Conservation (phyloP, 2,888 invertebrate genomes). For the Drosophila mimetica region DNA sequence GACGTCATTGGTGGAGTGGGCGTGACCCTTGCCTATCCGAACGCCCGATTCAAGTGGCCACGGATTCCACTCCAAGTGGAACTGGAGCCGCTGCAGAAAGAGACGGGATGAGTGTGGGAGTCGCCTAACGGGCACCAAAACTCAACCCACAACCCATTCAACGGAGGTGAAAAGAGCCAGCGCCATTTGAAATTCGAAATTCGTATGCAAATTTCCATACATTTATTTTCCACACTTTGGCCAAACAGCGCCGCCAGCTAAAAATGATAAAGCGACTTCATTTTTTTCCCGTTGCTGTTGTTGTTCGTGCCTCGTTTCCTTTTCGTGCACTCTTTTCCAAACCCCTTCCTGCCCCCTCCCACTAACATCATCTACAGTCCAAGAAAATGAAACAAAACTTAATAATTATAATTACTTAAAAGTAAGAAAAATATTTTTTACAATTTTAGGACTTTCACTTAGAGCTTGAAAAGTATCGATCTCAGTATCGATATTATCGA, state of each 20-base stretch:
- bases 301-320: slow-evolving; percentile 60
- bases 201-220: slow-evolving; percentile 79
- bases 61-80: slow-evolving; percentile 13
- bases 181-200: slow-evolving; percentile 74
- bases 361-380: not conserved
- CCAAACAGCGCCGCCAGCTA: slow-evolving; percentile 75
- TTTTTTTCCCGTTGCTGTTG: slow-evolving; percentile 56
- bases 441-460: too few relatives aligned
- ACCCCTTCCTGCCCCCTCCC: not conserved
- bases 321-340: slow-evolving; percentile 56
- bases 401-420: too few relatives aligned
- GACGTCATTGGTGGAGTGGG: slow-evolving; percentile 15
- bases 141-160: slow-evolving; percentile 11
- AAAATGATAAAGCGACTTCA: slow-evolving; percentile 79
- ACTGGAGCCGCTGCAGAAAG: slow-evolving; percentile 17
- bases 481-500: too few relatives aligned
- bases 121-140: slow-evolving; percentile 34
- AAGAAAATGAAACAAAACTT: not conserved
- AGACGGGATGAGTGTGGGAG: slow-evolving; percentile 34
- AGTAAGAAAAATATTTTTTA: too few relatives aligned
- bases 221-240: slow-evolving; percentile 80
- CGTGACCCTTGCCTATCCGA: slow-evolving; percentile 5
- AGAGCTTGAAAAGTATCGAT: too few relatives aligned
- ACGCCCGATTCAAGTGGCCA: slow-evolving; percentile 10
- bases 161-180: slow-evolving; percentile 21